phyloP scores from a whole-genome alignment of 2,888 invertebrate genomes.

The Lasioglossum marginatum region DNA sequence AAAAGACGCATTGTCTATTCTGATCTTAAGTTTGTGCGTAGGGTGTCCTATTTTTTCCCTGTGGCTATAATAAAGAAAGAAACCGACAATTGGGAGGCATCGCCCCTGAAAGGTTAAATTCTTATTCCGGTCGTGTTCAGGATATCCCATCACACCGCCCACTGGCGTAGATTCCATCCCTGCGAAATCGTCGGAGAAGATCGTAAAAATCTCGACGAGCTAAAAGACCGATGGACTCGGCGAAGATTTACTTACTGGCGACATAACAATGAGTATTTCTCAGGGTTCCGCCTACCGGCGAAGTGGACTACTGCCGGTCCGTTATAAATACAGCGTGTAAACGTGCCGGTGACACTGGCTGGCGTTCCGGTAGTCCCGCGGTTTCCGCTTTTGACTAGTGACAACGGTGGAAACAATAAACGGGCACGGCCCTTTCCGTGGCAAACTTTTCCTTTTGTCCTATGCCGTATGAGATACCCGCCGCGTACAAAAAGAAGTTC shows the following conservation, averaged over 20 bases:
- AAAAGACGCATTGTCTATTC: too few relatives aligned
- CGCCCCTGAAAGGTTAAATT: too few relatives aligned
- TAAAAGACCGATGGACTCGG: not conserved
- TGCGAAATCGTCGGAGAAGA: not conserved
- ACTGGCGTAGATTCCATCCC: not conserved
- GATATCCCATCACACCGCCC: not conserved
- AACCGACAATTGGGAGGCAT: too few relatives aligned
- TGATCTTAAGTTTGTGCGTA: too few relatives aligned
- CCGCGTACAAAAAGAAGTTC: conserved; percentile 42
- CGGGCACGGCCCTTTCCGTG: conserved; percentile 46
- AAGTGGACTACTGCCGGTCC: conserved; percentile 28
- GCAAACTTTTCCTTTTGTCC: conserved; percentile 62
- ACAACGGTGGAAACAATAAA: conserved; percentile 67
- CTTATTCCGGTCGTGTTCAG: not conserved
- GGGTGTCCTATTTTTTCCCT: too few relatives aligned
- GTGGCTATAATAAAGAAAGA: too few relatives aligned
- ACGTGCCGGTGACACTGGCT: conserved; percentile 61
- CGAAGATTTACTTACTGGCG: conserved; percentile 41
- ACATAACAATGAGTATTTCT: conserved; percentile 7
- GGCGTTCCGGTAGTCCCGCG: conserved; percentile 35
- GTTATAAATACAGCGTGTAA: conserved; percentile 68
- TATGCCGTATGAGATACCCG: conserved; percentile 8
- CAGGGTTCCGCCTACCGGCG: conserved; percentile 7
- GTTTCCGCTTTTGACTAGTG: conserved; percentile 59
- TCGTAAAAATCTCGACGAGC: not conserved